A percentile compares a stretch with the other conserved stretches of the same genome.
These are phyloP conservation scores for Drosophila novamexicana DNA, from an alignment of 1,140 invertebrate genomes.

Conservation along the genomic window DNA sequence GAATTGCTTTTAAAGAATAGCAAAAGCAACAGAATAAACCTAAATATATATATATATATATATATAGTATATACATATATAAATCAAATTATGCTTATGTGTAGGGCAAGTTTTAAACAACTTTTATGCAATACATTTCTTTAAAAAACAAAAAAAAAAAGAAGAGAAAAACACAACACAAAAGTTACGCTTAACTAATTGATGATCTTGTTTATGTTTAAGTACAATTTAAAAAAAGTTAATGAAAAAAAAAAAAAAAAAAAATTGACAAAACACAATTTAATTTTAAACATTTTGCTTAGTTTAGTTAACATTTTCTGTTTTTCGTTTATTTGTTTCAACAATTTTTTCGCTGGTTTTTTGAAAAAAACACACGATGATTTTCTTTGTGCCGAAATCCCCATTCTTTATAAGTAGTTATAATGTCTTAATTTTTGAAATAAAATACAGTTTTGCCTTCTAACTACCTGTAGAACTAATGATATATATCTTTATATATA, in stretches of 20 bases:
- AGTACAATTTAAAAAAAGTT: slow-evolving; percentile 27
- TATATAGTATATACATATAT: slow-evolving; percentile 32
- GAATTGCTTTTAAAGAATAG: slow-evolving; percentile 66
- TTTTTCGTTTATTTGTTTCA: slow-evolving; percentile 43
- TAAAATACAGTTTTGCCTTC: slow-evolving; percentile 67
- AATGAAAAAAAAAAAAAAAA: slow-evolving; percentile 23
- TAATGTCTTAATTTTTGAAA: slow-evolving; percentile 57
- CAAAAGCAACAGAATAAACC: slow-evolving; percentile 32
- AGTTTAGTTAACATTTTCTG: slow-evolving; percentile 50
- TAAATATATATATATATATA: slow-evolving; percentile 31
- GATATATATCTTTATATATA: slow-evolving; percentile 36
- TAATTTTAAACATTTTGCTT: slow-evolving; percentile 42
- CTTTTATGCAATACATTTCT: slow-evolving; percentile 74
- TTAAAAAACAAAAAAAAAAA: slow-evolving; percentile 29
- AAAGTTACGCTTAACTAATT: slow-evolving; percentile 79
- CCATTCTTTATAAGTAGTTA: slow-evolving; percentile 33
- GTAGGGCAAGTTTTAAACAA: slow-evolving; percentile 57
- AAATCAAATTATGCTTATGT: slow-evolving; percentile 27
- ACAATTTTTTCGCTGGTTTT: slow-evolving; percentile 49
- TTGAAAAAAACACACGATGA: slow-evolving; percentile 48
- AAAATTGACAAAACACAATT: slow-evolving; percentile 24
- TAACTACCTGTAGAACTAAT: slow-evolving; percentile 21
- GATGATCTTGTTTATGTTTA: slow-evolving; percentile 66
- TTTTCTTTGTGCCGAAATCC: slow-evolving; percentile 47
- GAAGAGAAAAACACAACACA: slow-evolving; percentile 22